Evolutionary conservation across 2,888 invertebrate genomes (phyloP).

Genomic region (Hydrotaea diabolus): DNA sequence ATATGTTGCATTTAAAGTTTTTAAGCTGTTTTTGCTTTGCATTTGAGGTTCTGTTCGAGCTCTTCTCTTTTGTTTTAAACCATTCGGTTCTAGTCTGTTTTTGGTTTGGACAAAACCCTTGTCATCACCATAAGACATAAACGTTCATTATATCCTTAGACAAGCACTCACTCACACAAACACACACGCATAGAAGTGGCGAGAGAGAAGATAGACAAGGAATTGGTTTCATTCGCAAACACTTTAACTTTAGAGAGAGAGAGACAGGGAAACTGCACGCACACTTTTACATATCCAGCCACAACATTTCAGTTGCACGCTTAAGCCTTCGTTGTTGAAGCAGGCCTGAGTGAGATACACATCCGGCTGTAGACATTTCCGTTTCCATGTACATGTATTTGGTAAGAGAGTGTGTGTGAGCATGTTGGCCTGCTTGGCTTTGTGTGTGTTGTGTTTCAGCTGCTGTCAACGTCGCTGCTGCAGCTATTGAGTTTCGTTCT

Average conservation of each 20-base stretch:
- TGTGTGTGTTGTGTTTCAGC: conserved; percentile 8
- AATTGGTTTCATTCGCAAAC: background rate
- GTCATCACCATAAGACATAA: conserved; percentile 50
- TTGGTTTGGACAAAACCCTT: conserved; percentile 16
- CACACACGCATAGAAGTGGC: no score
- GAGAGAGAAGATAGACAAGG: background rate
- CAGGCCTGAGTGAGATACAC: conserved; percentile 1
- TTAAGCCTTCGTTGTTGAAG: background rate
- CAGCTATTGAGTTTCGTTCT: conserved; percentile 16
- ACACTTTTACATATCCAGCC: conserved; percentile 3
- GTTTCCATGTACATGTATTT: conserved; percentile 11
- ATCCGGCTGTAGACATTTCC: conserved; percentile 52
- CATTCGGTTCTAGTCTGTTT: background rate
- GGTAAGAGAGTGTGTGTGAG: background rate
- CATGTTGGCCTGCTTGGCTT: background rate
- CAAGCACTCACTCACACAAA: conserved; percentile 15
- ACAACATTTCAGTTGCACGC: background rate
- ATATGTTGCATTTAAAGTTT: background rate
- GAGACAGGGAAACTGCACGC: no score
- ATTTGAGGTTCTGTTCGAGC: background rate
- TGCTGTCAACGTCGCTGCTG: no score
- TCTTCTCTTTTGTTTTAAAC: background rate
- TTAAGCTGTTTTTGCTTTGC: conserved; percentile 16
- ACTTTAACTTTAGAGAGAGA: background rate
- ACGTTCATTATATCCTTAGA: conserved; percentile 38